Conservation (phyloP, 2,797 vertebrate genomes). For the Microctenopoma lineatum region DNA sequence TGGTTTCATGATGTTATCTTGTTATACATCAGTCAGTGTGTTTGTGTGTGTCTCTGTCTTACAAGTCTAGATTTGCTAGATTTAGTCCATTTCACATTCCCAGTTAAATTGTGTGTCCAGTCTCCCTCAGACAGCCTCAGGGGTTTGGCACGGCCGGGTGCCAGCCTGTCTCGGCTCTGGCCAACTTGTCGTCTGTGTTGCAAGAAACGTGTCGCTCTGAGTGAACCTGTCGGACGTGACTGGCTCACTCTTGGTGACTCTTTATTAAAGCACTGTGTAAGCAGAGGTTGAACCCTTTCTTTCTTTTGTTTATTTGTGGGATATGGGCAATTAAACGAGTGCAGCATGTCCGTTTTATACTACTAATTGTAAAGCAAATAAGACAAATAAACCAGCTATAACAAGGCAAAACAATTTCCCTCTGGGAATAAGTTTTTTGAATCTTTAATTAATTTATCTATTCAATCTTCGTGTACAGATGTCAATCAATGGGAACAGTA, state of each 20-base stretch:
- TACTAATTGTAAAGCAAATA: no score
- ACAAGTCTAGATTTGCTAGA: constrained; percentile 32
- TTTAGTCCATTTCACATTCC: constrained; percentile 37
- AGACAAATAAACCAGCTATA: no score
- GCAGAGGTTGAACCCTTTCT: constrained; percentile 46
- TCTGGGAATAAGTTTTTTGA: no score
- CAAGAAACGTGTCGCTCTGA: constrained; percentile 55
- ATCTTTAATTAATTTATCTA: neutral
- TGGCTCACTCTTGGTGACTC: constrained; percentile 25
- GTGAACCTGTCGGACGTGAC: constrained; percentile 56
- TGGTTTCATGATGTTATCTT: neutral
- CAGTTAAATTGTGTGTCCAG: constrained; percentile 66
- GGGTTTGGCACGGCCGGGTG: constrained; percentile 63
- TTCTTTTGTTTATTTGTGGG: constrained; percentile 20
- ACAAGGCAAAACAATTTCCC: no score
- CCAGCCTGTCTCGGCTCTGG: constrained; percentile 64
- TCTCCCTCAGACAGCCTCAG: constrained; percentile 62
- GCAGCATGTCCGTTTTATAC: no score
- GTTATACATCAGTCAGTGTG: constrained; percentile 57
- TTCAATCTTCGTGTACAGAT: constrained; percentile 1
- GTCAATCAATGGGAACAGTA: neutral
- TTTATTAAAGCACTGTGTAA: constrained; percentile 37
- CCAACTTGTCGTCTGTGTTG: constrained; percentile 62
- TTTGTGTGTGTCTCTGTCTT: constrained; percentile 26
- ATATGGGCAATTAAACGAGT: neutral